These are phyloP conservation scores for Dynastes hyllus DNA, from an alignment of 2,888 invertebrate species.

Conservation along the genomic window DNA sequence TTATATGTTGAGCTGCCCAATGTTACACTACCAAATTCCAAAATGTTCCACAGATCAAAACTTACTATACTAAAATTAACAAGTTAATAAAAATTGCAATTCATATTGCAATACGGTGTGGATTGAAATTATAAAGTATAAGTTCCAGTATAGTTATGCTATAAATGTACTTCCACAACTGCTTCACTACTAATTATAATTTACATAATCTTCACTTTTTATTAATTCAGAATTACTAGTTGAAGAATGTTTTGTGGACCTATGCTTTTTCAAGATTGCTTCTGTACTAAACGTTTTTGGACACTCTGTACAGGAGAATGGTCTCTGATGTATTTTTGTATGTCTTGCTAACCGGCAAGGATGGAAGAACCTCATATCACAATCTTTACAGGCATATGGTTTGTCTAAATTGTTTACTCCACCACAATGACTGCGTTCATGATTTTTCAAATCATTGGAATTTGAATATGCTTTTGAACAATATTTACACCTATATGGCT, in stretches of 20 bases:
- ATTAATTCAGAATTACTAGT: constrained; percentile 35
- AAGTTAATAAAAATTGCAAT: not conserved
- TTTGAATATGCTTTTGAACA: constrained; percentile 67
- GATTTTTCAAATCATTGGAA: constrained; percentile 66
- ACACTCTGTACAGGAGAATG: constrained; percentile 63
- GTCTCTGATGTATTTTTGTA: constrained; percentile 69
- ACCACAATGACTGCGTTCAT: constrained; percentile 61
- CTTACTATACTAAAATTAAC: not conserved
- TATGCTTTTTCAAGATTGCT: constrained; percentile 62
- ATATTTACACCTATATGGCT: constrained; percentile 64
- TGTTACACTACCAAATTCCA: too few species aligned
- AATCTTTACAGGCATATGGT: constrained; percentile 64
- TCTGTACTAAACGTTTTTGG: constrained; percentile 62
- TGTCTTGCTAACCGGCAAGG: constrained; percentile 72
- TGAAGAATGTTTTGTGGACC: constrained; percentile 60
- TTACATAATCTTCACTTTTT: constrained; percentile 43
- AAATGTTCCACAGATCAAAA: not conserved
- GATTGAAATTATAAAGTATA: not conserved
- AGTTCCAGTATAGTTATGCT: not conserved
- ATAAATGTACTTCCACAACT: not conserved
- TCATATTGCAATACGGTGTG: not conserved
- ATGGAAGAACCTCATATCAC: constrained; percentile 66
- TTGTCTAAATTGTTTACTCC: constrained; percentile 61
- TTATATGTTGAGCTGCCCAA: too few species aligned
- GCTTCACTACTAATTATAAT: constrained; percentile 20